Percentiles rank a stretch among this genome's conserved stretches.
These are phyloP conservation scores for Enteromius viviparus DNA, from an alignment of 2,797 vertebrate genomes.

Conservation along the genomic window DNA sequence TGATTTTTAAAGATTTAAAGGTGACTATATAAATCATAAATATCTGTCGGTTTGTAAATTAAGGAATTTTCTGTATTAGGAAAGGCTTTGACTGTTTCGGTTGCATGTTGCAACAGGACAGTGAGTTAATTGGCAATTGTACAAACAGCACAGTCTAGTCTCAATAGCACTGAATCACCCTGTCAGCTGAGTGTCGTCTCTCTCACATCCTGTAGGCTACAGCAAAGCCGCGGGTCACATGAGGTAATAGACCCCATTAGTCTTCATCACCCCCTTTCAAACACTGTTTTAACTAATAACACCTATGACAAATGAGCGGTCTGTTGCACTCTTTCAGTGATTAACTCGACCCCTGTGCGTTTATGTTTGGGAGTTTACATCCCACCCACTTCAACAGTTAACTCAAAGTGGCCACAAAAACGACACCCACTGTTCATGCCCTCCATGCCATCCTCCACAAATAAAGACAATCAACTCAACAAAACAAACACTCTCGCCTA, in stretches of 20 bases:
- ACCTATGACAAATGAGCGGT: conserved; percentile 33
- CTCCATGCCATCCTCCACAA: conserved; percentile 28
- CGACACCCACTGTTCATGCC: conserved; percentile 11
- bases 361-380: conserved; percentile 38
- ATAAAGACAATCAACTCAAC: conserved; percentile 65
- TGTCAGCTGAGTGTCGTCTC: conserved; percentile 33
- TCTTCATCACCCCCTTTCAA: conserved; percentile 50
- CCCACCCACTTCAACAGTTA: conserved; percentile 23
- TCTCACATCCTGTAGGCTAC: conserved; percentile 36
- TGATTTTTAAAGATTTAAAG: background rate
- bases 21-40: background rate
- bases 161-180: conserved; percentile 33
- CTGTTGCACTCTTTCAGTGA: conserved; percentile 19
- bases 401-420: conserved; percentile 37
- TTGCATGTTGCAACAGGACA: conserved; percentile 31
- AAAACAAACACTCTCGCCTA: conserved; percentile 59
- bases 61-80: background rate
- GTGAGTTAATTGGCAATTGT: background rate
- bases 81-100: background rate
- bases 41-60: background rate
- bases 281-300: conserved; percentile 36
- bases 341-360: conserved; percentile 22
- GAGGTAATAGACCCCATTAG: conserved; percentile 36
- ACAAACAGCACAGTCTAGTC: conserved; percentile 14
- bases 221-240: conserved; percentile 25